A percentile compares a stretch with the other conserved stretches of the same genome.
phyloP scores from a whole-genome alignment of 2,113 vertebrate species.

The Ptychochromis oligacanthus region DNA sequence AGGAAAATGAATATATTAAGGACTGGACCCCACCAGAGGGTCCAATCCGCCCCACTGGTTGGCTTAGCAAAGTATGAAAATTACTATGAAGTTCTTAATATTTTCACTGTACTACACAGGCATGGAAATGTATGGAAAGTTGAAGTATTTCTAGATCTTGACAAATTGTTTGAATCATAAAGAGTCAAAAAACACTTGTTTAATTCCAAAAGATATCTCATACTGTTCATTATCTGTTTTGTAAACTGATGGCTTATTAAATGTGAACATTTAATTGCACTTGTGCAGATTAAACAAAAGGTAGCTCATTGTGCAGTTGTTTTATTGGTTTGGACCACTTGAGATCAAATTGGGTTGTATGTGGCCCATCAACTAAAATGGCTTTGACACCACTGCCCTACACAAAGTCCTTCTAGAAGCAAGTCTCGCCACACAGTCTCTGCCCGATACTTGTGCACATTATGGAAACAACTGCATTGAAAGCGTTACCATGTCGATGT shows the following conservation, averaged over 20 bases:
- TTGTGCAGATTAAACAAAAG: too few relatives aligned
- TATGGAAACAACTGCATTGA: background rate
- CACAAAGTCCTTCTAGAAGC: background rate
- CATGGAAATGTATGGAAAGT: background rate
- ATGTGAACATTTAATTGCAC: too few relatives aligned
- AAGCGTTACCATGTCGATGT: constrained; percentile 84
- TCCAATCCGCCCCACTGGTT: background rate
- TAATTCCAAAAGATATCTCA: background rate
- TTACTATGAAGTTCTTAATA: background rate
- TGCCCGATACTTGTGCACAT: background rate
- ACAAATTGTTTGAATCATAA: background rate
- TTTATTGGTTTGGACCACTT: background rate
- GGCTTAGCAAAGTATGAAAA: background rate
- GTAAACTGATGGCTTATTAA: too few relatives aligned
- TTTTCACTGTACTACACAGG: background rate
- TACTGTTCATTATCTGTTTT: background rate
- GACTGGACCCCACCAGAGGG: too few relatives aligned
- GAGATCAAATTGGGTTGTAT: background rate
- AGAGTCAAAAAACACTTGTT: background rate
- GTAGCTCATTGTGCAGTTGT: background rate
- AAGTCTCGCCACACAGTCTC: background rate
- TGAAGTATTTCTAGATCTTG: too few relatives aligned
- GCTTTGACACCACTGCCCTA: background rate
- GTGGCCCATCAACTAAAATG: background rate
- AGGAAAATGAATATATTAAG: too few relatives aligned